Percentiles rank a stretch among this genome's conserved stretches.
Conservation (phyloP, 2,888 invertebrate genomes). For the Tetramorium bicarinatum region DNA sequence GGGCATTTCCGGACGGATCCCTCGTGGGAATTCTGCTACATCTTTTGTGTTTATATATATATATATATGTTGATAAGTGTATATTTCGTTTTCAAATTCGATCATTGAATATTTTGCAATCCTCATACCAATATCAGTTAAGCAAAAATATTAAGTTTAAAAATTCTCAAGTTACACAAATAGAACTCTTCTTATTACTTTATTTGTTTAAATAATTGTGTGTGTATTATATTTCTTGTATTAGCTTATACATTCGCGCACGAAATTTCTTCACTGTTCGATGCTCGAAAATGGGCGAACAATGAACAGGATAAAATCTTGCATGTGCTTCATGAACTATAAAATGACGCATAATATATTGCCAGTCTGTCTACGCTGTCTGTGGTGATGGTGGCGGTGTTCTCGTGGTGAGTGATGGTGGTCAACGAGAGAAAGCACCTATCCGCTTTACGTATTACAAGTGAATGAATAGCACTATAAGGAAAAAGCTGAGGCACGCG, state of each 20-base stretch:
- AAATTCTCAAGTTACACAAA: background rate
- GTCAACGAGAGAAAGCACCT: slow-evolving; percentile 61
- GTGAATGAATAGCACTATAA: background rate
- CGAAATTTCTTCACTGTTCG: slow-evolving; percentile 15
- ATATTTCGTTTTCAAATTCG: slow-evolving; percentile 62
- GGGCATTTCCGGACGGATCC: slow-evolving; percentile 31
- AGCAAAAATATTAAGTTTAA: background rate
- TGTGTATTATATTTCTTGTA: background rate
- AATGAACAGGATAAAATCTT: slow-evolving; percentile 68
- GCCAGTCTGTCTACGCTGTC: slow-evolving; percentile 72
- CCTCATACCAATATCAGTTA: background rate
- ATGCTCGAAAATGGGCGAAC: background rate
- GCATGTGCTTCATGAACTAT: slow-evolving; percentile 77
- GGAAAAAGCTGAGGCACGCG: slow-evolving; percentile 10
- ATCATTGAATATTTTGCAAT: slow-evolving; percentile 51
- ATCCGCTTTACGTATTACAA: slow-evolving; percentile 43
- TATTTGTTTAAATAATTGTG: background rate
- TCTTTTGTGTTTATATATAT: slow-evolving; percentile 54
- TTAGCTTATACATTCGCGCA: slow-evolving; percentile 13
- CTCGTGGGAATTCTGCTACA: slow-evolving; percentile 66
- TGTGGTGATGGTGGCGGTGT: slow-evolving; percentile 77
- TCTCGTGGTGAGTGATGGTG: slow-evolving; percentile 66
- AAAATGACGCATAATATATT: slow-evolving; percentile 69
- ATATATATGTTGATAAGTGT: slow-evolving; percentile 37
- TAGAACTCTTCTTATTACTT: background rate